phyloP scores from a whole-genome alignment of 2,797 vertebrate genomes.

The Glossophaga mutica region DNA sequence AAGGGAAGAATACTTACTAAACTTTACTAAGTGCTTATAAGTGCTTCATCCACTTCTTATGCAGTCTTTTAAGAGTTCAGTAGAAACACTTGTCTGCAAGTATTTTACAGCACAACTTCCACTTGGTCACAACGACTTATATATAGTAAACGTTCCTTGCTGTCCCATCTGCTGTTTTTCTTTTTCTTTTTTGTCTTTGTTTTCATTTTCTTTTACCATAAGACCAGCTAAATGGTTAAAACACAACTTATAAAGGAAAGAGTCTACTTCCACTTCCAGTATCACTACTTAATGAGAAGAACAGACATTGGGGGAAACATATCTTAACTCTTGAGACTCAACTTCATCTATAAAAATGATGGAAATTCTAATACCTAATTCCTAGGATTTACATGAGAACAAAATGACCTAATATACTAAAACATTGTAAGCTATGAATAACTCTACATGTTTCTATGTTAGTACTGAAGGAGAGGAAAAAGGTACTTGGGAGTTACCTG shows the following conservation, averaged over 20 bases:
- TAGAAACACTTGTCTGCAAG: background rate
- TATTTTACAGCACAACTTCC: background rate
- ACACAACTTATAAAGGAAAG: background rate
- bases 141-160: background rate
- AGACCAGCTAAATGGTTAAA: background rate
- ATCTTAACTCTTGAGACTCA: background rate
- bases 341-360: background rate
- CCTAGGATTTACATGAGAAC: background rate
- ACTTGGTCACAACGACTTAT: background rate
- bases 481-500: background rate
- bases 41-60: background rate
- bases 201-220: background rate
- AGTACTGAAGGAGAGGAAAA: background rate
- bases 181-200: background rate
- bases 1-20: background rate
- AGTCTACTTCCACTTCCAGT: background rate
- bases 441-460: background rate
- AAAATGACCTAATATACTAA: background rate
- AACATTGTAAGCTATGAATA: background rate
- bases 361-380: background rate
- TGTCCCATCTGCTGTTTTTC: background rate
- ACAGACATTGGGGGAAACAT: accelerated
- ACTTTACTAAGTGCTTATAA: background rate
- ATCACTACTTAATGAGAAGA: background rate
- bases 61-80: background rate